phyloP scores from a whole-genome alignment of 2,797 vertebrate genomes.

The Crocidura indochinensis region DNA sequence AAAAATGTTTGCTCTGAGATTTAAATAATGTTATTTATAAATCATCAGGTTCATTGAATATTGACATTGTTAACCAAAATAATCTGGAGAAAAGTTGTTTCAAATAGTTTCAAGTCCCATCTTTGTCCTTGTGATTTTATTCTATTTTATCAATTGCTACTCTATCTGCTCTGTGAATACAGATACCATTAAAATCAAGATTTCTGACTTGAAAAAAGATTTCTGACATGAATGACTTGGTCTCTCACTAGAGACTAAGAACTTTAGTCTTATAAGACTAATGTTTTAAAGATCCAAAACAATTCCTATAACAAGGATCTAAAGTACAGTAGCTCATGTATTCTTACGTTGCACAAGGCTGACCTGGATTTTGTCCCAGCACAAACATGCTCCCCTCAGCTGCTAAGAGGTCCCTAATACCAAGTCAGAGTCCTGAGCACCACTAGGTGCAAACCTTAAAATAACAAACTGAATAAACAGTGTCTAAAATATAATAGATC shows the following conservation, averaged over 20 bases:
- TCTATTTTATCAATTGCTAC: background rate
- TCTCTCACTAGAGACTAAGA: background rate
- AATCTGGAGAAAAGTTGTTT: background rate
- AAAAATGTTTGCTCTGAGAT: background rate
- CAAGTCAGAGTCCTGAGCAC: too few relatives aligned
- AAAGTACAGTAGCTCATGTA: too few relatives aligned
- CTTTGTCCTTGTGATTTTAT: background rate
- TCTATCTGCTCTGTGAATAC: too few relatives aligned
- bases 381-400: too few relatives aligned
- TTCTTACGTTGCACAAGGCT: too few relatives aligned
- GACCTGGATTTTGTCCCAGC: too few relatives aligned
- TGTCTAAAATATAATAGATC: background rate
- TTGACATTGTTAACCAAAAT: background rate
- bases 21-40: background rate
- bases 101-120: background rate
- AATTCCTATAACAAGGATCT: background rate
- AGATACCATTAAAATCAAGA: too few relatives aligned
- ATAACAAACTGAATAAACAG: too few relatives aligned
- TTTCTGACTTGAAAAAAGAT: background rate
- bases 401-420: too few relatives aligned
- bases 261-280: background rate
- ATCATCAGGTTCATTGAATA: background rate
- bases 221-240: background rate
- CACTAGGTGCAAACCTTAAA: too few relatives aligned
- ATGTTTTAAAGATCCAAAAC: background rate